Conservation (phyloP, 2,888 invertebrate genomes). For the Oxycera nigricornis region DNA sequence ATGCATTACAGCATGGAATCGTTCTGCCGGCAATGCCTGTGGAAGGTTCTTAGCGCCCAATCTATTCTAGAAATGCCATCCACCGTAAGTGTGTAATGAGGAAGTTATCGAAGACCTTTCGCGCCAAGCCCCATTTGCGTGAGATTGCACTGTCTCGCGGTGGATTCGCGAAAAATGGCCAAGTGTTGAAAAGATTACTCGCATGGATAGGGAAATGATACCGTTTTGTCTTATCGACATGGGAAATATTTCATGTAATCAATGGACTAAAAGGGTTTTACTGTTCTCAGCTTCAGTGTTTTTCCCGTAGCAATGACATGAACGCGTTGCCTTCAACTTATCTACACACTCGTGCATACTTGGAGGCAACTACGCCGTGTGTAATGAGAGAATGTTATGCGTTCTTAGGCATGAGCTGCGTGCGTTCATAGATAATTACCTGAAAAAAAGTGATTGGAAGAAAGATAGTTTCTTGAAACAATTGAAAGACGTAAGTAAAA, state of each 20-base stretch:
- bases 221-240: constrained; percentile 38
- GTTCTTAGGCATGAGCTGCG: neutral
- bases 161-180: constrained; percentile 3
- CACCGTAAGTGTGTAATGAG: constrained; percentile 39
- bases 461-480: too few relatives aligned
- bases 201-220: constrained; percentile 32
- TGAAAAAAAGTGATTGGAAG: too few relatives aligned
- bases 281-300: neutral
- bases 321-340: neutral
- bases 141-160: constrained; percentile 1
- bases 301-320: neutral
- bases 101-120: constrained; percentile 36
- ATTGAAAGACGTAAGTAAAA: too few relatives aligned
- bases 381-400: neutral
- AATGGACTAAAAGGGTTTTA: constrained; percentile 34
- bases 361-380: neutral
- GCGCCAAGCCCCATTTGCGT: constrained; percentile 35
- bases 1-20: constrained; percentile 19
- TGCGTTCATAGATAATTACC: neutral
- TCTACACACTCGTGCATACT: too few relatives aligned
- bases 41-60: neutral
- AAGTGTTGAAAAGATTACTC: constrained; percentile 18
- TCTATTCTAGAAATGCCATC: constrained; percentile 40
- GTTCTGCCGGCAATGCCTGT: neutral
- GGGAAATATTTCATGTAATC: constrained; percentile 34